These are phyloP conservation scores for Bellardia pandia DNA, from an alignment of 2,888 invertebrate species.

Conservation along the genomic window DNA sequence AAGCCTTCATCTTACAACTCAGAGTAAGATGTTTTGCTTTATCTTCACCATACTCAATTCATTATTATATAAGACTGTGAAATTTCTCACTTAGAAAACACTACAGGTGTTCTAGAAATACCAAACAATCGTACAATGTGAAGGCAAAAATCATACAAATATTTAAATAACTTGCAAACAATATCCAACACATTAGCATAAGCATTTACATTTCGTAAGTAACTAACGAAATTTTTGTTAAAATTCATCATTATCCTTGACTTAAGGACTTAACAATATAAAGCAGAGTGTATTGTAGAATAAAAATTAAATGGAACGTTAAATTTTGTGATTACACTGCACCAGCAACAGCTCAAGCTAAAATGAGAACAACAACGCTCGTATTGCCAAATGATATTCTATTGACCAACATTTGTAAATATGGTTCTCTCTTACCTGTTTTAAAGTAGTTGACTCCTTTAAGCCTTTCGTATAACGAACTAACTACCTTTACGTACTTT, in stretches of 20 bases:
- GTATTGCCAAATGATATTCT: conserved; percentile 56
- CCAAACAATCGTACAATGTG: conserved; percentile 8
- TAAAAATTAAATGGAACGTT: conserved; percentile 73
- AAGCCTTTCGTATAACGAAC: conserved; percentile 50
- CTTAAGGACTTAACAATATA: conserved; percentile 78
- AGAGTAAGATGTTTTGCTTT: too few relatives aligned
- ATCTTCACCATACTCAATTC: too few relatives aligned
- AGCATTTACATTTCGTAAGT: conserved; percentile 57
- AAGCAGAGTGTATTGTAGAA: conserved; percentile 54
- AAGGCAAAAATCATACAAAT: conserved; percentile 34
- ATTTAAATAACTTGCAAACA: conserved; percentile 49
- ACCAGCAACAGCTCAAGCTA: conserved; percentile 20
- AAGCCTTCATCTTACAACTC: too few relatives aligned
- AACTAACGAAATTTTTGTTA: conserved; percentile 52
- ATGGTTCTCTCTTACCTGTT: conserved; percentile 73
- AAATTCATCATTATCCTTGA: conserved; percentile 79
- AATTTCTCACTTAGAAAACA: conserved; percentile 64
- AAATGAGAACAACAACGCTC: background rate
- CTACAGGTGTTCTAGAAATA: conserved; percentile 43
- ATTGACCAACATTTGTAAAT: conserved; percentile 77
- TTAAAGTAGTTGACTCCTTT: conserved; percentile 43
- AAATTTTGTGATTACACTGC: conserved; percentile 76
- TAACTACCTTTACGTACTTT: background rate
- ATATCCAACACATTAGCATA: conserved; percentile 42
- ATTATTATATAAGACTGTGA: conserved; percentile 16